phyloP scores from a whole-genome alignment of 2,888 invertebrate genomes.

The Chloroclystis v-ata region DNA sequence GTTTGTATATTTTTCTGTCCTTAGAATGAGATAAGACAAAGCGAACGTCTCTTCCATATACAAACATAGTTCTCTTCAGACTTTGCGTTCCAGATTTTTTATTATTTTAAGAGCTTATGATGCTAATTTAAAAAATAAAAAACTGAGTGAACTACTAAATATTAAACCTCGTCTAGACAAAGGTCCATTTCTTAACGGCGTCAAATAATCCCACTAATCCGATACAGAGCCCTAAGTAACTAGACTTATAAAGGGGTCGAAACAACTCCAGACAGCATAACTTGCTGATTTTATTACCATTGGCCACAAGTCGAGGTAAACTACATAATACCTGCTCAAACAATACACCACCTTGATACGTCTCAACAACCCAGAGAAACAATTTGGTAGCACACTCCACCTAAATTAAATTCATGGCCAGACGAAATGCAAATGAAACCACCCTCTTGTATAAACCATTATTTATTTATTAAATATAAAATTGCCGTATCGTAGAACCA shows the following conservation, averaged over 20 bases:
- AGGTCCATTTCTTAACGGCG: conserved; percentile 27
- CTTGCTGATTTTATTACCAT: conserved; percentile 32
- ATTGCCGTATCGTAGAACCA: conserved; percentile 62
- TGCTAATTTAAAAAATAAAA: too few relatives aligned
- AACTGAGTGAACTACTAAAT: not conserved
- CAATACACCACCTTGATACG: conserved; percentile 20
- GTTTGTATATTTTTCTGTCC: too few relatives aligned
- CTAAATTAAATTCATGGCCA: conserved; percentile 15
- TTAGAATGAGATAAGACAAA: too few relatives aligned
- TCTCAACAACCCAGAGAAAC: conserved; percentile 15
- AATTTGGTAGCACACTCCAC: conserved; percentile 9
- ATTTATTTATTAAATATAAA: conserved; percentile 72
- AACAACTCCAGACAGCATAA: conserved; percentile 21
- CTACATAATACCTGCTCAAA: conserved; percentile 20
- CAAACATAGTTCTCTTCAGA: too few relatives aligned
- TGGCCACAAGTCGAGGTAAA: conserved; percentile 24
- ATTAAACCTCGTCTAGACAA: conserved; percentile 31
- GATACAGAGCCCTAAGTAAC: conserved; percentile 32
- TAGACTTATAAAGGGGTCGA: conserved; percentile 24
- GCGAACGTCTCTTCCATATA: too few relatives aligned
- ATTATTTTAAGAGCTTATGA: too few relatives aligned
- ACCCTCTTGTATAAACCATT: conserved; percentile 49
- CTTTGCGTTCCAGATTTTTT: too few relatives aligned
- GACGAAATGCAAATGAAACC: conserved; percentile 28
- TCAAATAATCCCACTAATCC: conserved; percentile 33